These are phyloP conservation scores for Ischnura elegans DNA, from an alignment of 2,888 invertebrate species.

Conservation along the genomic window DNA sequence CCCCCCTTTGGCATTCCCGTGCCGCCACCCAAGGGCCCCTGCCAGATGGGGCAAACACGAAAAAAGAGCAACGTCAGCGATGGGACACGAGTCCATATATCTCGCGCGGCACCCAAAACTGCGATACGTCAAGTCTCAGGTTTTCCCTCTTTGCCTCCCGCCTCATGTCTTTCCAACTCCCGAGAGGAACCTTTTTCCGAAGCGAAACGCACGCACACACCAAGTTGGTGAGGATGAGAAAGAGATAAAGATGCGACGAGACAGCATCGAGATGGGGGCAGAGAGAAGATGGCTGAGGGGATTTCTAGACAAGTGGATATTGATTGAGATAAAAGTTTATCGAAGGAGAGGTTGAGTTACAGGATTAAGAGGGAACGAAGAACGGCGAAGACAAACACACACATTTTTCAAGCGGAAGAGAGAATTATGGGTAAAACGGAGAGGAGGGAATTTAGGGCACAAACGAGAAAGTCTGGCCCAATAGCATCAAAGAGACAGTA, in stretches of 20 bases:
- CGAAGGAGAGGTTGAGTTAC: neutral
- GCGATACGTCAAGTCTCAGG: conserved; percentile 15
- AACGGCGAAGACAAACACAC: neutral
- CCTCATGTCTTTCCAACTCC: neutral
- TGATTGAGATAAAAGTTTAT: conserved; percentile 49
- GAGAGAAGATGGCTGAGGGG: neutral
- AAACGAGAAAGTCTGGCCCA: neutral
- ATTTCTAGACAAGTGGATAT: conserved; percentile 26
- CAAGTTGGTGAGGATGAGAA: neutral
- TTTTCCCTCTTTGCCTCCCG: neutral
- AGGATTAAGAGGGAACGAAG: neutral
- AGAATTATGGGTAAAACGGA: neutral
- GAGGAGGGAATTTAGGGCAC: neutral
- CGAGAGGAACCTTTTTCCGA: neutral
- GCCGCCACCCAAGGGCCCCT: neutral
- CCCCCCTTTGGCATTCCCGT: too few species aligned
- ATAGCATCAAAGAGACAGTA: neutral
- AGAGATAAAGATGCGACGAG: conserved; percentile 5
- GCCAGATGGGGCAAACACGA: neutral
- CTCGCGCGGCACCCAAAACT: conserved; percentile 14
- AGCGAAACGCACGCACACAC: neutral
- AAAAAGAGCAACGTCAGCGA: conserved; percentile 28
- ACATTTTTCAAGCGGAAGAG: neutral
- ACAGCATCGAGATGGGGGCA: neutral
- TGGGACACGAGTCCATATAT: conserved; percentile 42